Conservation (phyloP, 1,140 invertebrate genomes). For the Euwallacea fornicatus region DNA sequence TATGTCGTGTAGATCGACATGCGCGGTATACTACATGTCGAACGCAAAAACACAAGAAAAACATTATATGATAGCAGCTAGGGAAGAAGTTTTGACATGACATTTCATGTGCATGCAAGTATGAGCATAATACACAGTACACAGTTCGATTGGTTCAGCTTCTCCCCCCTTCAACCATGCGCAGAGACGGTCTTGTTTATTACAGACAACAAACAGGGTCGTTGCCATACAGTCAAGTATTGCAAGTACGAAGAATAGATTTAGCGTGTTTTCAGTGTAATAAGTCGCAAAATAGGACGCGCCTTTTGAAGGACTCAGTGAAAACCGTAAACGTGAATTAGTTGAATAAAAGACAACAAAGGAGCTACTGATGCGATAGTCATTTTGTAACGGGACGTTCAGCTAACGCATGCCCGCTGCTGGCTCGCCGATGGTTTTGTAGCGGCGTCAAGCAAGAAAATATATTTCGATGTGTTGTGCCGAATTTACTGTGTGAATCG, state of each 20-base stretch:
- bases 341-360: conserved; percentile 34
- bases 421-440: conserved; percentile 43
- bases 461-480: conserved; percentile 48
- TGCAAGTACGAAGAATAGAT: conserved; percentile 13
- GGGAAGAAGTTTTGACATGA: too few species aligned
- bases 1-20: too few species aligned
- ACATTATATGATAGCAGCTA: too few species aligned
- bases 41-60: too few species aligned
- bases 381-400: conserved; percentile 45
- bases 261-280: conserved; percentile 14
- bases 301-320: conserved; percentile 8
- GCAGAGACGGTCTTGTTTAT: conserved; percentile 13
- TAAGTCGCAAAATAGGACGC: conserved; percentile 15
- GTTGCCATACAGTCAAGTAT: conserved; percentile 36
- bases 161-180: conserved; percentile 33
- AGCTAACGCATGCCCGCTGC: conserved; percentile 43
- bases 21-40: too few species aligned
- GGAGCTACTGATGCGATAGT: conserved; percentile 42
- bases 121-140: background rate
- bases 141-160: conserved; percentile 30
- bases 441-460: conserved; percentile 46
- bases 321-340: conserved; percentile 8
- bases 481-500: conserved; percentile 39
- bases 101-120: too few species aligned
- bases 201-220: conserved; percentile 38